Conservation (phyloP, 2,797 vertebrate species). For the Uromys caudimaculatus region DNA sequence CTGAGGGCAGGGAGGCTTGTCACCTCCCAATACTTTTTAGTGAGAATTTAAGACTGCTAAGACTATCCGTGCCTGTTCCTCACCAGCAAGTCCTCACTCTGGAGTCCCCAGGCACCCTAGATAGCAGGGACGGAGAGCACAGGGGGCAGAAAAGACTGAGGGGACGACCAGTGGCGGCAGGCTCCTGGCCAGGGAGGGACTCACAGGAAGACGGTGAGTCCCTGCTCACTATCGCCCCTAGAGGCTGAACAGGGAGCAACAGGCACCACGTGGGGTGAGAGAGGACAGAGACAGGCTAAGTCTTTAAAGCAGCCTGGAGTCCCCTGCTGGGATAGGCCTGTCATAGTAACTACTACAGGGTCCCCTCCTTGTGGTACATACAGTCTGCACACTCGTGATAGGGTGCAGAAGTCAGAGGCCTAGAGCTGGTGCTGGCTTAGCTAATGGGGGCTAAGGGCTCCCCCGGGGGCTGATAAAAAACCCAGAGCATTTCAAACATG, state of each 20-base stretch:
- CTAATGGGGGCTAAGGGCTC: neutral
- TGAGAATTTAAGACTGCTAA: neutral
- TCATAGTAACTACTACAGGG: neutral
- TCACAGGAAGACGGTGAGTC: neutral
- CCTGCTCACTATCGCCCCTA: fast-evolving
- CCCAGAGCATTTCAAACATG: fast-evolving
- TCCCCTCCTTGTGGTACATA: neutral
- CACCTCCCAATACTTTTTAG: neutral
- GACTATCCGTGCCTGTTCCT: neutral
- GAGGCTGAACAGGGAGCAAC: neutral
- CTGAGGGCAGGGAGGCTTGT: neutral
- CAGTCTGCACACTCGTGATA: neutral
- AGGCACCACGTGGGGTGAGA: neutral
- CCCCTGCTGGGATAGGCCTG: too few relatives aligned
- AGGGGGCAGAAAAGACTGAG: conserved; percentile 52
- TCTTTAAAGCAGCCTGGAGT: neutral
- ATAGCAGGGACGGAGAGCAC: conserved; percentile 27
- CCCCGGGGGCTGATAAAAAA: neutral
- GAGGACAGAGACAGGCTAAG: neutral
- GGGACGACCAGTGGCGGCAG: neutral
- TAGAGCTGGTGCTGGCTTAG: neutral
- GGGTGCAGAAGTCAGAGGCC: neutral
- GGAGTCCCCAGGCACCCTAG: conserved; percentile 23
- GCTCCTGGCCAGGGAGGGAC: neutral
- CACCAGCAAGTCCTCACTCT: neutral